phyloP scores from a whole-genome alignment of 2,113 vertebrate genomes.

The Anas platyrhynchos region DNA sequence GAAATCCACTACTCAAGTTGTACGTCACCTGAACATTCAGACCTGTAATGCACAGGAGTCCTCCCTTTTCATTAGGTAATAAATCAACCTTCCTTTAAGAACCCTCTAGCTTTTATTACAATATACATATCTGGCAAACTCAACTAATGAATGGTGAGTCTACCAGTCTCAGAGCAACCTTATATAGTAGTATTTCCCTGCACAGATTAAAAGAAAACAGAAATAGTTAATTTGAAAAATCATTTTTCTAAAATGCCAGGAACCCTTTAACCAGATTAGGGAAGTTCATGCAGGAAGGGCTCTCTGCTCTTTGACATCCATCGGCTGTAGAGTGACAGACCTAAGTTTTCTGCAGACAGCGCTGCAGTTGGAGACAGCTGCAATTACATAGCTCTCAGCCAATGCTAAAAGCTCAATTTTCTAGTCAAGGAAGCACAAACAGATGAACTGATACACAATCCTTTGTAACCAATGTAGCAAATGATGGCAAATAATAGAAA shows the following conservation, averaged over 20 bases:
- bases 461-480: neutral
- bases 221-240: conserved; percentile 10
- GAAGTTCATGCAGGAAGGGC: conserved; percentile 25
- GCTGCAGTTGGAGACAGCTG: neutral
- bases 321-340: neutral
- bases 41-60: neutral
- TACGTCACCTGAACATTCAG: neutral
- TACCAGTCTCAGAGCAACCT: conserved; percentile 21
- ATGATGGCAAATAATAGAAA: neutral
- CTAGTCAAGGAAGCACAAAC: neutral
- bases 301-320: conserved; percentile 33
- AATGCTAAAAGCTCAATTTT: neutral
- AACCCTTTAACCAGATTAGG: conserved; percentile 54
- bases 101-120: conserved; percentile 13
- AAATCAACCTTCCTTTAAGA: neutral
- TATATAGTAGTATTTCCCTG: conserved; percentile 29
- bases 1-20: neutral
- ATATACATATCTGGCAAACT: neutral
- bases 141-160: conserved; percentile 40
- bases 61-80: neutral
- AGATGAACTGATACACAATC: neutral
- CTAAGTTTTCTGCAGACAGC: conserved; percentile 12
- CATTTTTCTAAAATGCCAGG: conserved; percentile 52
- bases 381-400: neutral
- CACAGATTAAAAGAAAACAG: conserved; percentile 50